Percentiles rank a stretch among this genome's conserved stretches.
phyloP scores from a whole-genome alignment of 2,113 vertebrate genomes.

The Varanus salvator region DNA sequence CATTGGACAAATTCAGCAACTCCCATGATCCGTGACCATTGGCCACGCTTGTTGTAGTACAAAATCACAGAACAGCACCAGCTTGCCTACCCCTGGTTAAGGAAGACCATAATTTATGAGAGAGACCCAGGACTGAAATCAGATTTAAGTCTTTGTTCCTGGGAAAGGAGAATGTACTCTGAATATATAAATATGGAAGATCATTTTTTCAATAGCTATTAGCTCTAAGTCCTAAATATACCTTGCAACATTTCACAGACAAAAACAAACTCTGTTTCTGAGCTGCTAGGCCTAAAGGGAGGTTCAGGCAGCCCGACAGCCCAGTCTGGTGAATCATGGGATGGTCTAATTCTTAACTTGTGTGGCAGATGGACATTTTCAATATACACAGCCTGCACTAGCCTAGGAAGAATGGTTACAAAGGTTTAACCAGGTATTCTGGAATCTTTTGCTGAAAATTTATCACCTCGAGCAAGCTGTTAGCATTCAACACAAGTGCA shows the following conservation, averaged over 20 bases:
- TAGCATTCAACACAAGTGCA: neutral
- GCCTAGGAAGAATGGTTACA: neutral
- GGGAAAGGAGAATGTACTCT: neutral
- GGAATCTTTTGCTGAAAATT: neutral
- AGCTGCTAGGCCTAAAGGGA: neutral
- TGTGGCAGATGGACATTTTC: neutral
- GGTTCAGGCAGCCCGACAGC: neutral
- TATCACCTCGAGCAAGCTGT: neutral
- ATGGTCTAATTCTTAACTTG: neutral
- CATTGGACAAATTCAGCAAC: too few relatives aligned
- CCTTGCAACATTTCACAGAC: neutral
- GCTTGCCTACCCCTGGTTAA: too few relatives aligned
- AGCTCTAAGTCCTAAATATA: neutral
- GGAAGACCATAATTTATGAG: neutral
- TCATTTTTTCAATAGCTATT: neutral
- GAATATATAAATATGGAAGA: neutral
- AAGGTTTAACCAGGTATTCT: neutral
- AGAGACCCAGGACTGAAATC: neutral
- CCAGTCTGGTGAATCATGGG: neutral
- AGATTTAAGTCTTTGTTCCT: neutral
- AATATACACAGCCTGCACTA: neutral
- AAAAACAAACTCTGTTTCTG: neutral
- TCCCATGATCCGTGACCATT: too few relatives aligned
- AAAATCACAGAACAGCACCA: too few relatives aligned
- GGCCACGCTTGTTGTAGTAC: too few relatives aligned